These are phyloP conservation scores for Psettodes erumei DNA, from an alignment of 2,113 vertebrate species.

Conservation along the genomic window DNA sequence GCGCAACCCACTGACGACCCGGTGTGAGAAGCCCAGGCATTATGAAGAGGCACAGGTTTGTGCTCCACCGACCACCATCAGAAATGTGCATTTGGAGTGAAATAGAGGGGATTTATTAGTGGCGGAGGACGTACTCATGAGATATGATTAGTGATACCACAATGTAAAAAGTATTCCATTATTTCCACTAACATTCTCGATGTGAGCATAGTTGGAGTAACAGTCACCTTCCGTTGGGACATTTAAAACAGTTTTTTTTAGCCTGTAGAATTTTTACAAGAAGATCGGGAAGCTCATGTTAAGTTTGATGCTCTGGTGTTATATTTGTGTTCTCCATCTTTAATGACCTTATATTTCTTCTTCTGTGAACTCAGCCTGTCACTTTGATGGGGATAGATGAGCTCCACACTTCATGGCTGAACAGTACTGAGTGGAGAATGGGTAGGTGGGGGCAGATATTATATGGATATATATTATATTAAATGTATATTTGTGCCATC, in stretches of 20 bases:
- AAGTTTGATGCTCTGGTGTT: neutral
- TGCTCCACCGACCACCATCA: neutral
- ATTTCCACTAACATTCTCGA: neutral
- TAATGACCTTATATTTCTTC: neutral
- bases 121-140: neutral
- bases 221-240: no score
- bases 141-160: neutral
- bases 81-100: neutral
- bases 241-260: neutral
- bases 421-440: constrained; percentile 77
- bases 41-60: constrained; percentile 72
- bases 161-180: neutral
- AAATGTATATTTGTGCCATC: neutral
- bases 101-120: neutral
- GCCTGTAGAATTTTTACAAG: neutral
- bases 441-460: constrained; percentile 63
- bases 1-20: constrained; percentile 43
- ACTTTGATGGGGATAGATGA: constrained; percentile 83
- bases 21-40: constrained; percentile 40
- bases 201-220: neutral
- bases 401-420: constrained; percentile 79
- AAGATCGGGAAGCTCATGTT: neutral
- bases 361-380: constrained; percentile 58
- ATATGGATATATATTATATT: neutral
- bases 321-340: neutral